These are phyloP conservation scores for Danio tinwini DNA, from an alignment of 2,797 vertebrate genomes.

Conservation along the genomic window DNA sequence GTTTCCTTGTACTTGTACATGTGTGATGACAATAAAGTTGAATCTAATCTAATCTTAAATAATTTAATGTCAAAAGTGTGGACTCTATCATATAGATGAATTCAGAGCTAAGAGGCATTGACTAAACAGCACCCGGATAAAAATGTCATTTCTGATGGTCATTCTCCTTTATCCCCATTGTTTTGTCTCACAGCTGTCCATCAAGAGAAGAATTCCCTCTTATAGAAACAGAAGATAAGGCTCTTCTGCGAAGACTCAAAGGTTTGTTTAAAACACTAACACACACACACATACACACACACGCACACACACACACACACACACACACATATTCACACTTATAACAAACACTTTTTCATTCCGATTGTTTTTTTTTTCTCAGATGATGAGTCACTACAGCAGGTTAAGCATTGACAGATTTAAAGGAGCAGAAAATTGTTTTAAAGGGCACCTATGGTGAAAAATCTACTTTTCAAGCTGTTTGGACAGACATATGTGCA, in stretches of 20 bases:
- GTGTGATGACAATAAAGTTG: no score
- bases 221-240: conserved; percentile 83
- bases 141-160: neutral
- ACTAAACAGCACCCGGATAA: neutral
- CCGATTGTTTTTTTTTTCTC: neutral
- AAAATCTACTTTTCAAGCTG: no score
- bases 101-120: neutral
- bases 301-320: no score
- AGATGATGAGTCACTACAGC: neutral
- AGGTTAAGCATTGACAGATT: neutral
- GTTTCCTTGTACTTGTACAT: no score
- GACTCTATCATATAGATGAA: neutral
- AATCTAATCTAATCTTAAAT: no score
- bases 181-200: conserved; percentile 75
- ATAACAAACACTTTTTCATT: neutral
- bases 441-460: no score
- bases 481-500: no score
- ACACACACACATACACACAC: no score
- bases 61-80: neutral
- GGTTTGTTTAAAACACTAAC: conserved; percentile 71
- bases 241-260: conserved; percentile 77
- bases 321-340: neutral
- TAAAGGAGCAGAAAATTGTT: neutral
- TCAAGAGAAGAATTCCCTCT: conserved; percentile 83
- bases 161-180: neutral